Evolutionary conservation across 2,113 vertebrate genomes (phyloP), one percentile per base, ranked within the genome.

Genomic region (Atherinomorus stipes): DNA sequence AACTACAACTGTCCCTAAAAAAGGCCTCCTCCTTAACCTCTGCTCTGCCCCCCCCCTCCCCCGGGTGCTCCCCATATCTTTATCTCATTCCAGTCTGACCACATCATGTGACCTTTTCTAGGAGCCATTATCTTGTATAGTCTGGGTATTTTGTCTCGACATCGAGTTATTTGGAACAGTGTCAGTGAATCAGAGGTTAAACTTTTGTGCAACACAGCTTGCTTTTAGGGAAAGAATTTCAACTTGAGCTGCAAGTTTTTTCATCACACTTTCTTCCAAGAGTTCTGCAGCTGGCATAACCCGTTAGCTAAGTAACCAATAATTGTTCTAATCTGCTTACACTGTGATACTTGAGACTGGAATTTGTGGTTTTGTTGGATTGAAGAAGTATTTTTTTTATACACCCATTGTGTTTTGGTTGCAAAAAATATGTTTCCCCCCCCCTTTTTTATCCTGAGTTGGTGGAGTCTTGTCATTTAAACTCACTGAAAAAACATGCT

Each of bases 161-260:
- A 50, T 64, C 52, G 11, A 71, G 68, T 53, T 59, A 69, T 65
- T 61, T 52, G 21, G 58, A 61, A 71, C 59, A 54, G 54, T 56
- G 49, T 31, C 49, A 60, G 63, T 64, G 23, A 65, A 37, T 0
- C 73, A 78, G 67, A 58, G 69, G 66, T 63, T 42, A 74, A 62
- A 68, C 47, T 18, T 69, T 56, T 81, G 68, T 61, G 82, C 69
- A 80, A 88, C 25, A 11, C 74, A 58, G 78, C 25, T 37, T n/a
- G 34, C 23, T 61, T 52, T 37, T 40, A 25, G 64, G 61, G 44
- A 63, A 45, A 26, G 45, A 12, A 68, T 77, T 75, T 69, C 49
- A 68, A 76, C 4, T 31, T 71, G 38, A 37, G 37, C 45, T 4
- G 1, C 0, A 0, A 38, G 25, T 62, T 64, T 47, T 62, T 42